Evolutionary conservation across 2,888 invertebrate genomes (phyloP).

Genomic region (Leptinotarsa haldemani): DNA sequence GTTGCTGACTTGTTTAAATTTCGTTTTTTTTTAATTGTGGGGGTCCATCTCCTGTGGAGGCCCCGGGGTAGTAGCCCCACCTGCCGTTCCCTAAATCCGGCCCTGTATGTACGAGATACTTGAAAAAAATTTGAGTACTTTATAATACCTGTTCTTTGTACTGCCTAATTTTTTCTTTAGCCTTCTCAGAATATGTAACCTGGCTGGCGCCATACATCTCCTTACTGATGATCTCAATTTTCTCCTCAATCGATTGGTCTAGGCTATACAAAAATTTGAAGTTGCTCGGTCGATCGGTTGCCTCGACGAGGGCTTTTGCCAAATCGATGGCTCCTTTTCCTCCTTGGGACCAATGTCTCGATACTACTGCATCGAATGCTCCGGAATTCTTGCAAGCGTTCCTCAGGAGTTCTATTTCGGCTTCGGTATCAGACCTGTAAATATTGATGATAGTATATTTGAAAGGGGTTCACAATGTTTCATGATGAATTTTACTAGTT

Average conservation of each 20-base stretch:
- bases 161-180: slow-evolving; percentile 75
- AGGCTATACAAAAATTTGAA: slow-evolving; percentile 80
- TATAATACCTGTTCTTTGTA: slow-evolving; percentile 77
- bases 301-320: slow-evolving; percentile 87
- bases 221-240: slow-evolving; percentile 87
- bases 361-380: slow-evolving; percentile 88
- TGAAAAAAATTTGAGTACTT: not conserved
- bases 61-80: no score
- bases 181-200: slow-evolving; percentile 80
- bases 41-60: no score
- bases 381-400: slow-evolving; percentile 80
- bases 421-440: slow-evolving; percentile 82
- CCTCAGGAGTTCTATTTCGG: slow-evolving; percentile 85
- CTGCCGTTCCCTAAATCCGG: no score
- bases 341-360: slow-evolving; percentile 91
- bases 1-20: no score
- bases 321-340: slow-evolving; percentile 88
- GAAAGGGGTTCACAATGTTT: no score
- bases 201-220: slow-evolving; percentile 97
- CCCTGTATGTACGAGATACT: no score
- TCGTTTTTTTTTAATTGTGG: no score
- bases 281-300: slow-evolving; percentile 73
- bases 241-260: slow-evolving; percentile 80
- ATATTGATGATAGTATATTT: not conserved
- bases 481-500: no score